Evolutionary conservation across 2,113 vertebrate genomes (phyloP).

Genomic region (Promerops cafer): DNA sequence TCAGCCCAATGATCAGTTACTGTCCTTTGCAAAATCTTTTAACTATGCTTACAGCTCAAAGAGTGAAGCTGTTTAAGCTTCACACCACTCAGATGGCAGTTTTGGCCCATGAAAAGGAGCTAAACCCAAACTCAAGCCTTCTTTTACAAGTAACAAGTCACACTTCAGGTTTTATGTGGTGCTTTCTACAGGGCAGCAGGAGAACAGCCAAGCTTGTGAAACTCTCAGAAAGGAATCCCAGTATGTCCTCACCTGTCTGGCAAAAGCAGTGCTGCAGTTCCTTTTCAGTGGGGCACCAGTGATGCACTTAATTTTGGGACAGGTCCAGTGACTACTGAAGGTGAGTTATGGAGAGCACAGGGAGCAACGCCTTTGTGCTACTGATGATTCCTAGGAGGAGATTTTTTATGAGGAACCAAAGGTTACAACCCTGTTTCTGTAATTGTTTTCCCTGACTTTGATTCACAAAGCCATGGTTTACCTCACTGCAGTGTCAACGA

Average conservation of each 20-base stretch:
- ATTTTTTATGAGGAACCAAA: not conserved
- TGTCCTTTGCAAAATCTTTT: slow-evolving; percentile 40
- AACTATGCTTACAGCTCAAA: not conserved
- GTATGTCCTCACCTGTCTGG: not conserved
- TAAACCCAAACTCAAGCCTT: not conserved
- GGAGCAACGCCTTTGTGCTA: not conserved
- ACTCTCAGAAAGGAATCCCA: not conserved
- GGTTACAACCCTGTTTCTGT: not conserved
- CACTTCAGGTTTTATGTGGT: not conserved
- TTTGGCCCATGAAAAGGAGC: not conserved
- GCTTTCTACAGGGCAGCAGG: not conserved
- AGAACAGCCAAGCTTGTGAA: not conserved
- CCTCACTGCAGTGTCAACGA: fast-evolving
- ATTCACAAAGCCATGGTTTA: not conserved
- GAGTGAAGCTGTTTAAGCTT: not conserved
- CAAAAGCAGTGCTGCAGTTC: not conserved
- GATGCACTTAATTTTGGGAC: not conserved
- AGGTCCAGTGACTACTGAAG: not conserved
- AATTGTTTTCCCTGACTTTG: not conserved
- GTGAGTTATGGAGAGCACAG: not conserved
- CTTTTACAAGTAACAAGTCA: not conserved
- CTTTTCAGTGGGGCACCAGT: not conserved
- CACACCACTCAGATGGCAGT: not conserved
- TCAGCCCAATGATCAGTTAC: slow-evolving; percentile 64
- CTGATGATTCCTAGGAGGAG: not conserved